These are phyloP conservation scores for Smutsia gigantea DNA, from an alignment of 2,797 vertebrate genomes.

Conservation along the genomic window DNA sequence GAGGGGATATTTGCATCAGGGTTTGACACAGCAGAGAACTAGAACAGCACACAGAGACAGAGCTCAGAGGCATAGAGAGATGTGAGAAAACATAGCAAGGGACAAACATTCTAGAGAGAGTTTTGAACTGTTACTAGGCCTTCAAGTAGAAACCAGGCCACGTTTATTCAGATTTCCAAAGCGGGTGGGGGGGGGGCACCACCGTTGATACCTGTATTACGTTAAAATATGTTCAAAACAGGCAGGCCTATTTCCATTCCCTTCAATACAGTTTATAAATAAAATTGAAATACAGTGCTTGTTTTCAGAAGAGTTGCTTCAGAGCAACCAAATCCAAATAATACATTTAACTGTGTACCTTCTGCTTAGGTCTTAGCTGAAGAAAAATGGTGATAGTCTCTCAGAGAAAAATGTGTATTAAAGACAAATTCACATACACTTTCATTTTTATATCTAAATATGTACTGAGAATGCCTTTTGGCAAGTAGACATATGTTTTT, in stretches of 20 bases:
- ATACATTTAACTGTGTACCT: neutral
- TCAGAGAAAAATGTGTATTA: neutral
- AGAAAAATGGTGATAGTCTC: neutral
- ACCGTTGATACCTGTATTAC: neutral
- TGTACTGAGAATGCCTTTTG: neutral
- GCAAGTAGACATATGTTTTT: neutral
- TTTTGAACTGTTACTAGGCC: neutral
- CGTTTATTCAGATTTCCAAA: neutral
- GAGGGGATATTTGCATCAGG: neutral
- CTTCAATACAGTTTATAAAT: neutral
- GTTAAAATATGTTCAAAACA: neutral
- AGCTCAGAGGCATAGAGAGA: neutral
- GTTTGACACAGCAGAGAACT: neutral
- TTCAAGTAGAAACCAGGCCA: neutral
- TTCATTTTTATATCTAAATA: slow-evolving; percentile 20
- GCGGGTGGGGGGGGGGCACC: too few relatives aligned
- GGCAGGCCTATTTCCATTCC: neutral
- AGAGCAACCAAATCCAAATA: neutral
- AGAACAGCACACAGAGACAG: neutral
- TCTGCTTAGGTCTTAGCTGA: neutral
- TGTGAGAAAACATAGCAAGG: neutral
- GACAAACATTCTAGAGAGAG: neutral
- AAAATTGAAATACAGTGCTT: neutral
- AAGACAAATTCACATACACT: neutral
- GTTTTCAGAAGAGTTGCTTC: neutral